Base-by-base conservation (phyloP, 2,797 vertebrate genomes). In the Chloroceryle amazona region DNA sequence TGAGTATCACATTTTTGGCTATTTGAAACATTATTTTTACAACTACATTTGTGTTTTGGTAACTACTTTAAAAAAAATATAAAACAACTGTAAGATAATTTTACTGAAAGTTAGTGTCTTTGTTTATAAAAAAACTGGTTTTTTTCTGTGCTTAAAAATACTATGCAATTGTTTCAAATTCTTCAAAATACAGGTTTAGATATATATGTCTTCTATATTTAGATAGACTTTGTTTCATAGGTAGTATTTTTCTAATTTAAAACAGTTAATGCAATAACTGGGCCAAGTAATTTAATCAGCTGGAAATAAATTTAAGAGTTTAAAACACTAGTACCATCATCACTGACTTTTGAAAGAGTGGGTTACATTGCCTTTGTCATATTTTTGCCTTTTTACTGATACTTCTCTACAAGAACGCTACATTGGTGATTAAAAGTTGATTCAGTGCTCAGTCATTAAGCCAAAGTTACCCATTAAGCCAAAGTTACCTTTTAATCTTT, bases 401-500 rank as follows among this genome's bases (percentile, higher is more conserved):
- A 78, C 19, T 42, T 12, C 21, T 58, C 14, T 75, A 41, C 0
- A 0, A 74, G 17, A 55, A 61, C 4, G 1, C 1, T 12, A 25
- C 22, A 23, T 1, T n/a, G 9, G 18, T 46, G 26, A 58, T 84
- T 79, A 41, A 12, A 54, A 8, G 11, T 81, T 54, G 15, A 49
- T 87, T 79, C 37, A 37, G 20, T 65, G 13, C 8, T 33, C 22
- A 81, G 25, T 18, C 9, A 28, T 60, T 80, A 70, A 55, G 20
- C 4, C 9, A 66, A 74, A 66, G 7, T 55, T 78, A 28, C 29
- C 6, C 9, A 31, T 60, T 80, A 70, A 55, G 20, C 4, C 9
- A 66, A 74, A 66, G 7, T 55, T 78, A 25, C 29, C 6, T 71
- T 74, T 57, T 47, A 52, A 44, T 33, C 6, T 61, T 26, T 8